Conservation (phyloP, 2,888 invertebrate genomes). For the Acleris laterana region DNA sequence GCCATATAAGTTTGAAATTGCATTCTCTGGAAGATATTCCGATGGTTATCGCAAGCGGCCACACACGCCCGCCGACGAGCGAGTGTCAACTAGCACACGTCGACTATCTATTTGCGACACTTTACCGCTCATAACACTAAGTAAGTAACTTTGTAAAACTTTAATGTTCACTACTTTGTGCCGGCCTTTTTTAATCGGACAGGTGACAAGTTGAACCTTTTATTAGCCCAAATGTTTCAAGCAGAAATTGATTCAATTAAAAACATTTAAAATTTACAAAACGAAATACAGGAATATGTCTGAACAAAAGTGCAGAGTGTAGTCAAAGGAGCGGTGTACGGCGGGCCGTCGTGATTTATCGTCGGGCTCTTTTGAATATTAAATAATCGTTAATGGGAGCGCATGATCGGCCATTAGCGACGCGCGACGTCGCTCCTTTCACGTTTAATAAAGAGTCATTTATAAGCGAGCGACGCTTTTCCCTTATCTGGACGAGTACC, state of each 20-base stretch:
- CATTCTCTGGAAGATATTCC: slow-evolving; percentile 63
- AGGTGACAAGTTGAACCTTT: slow-evolving; percentile 14
- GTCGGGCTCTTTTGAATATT: slow-evolving; percentile 83
- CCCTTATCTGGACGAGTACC: slow-evolving; percentile 78
- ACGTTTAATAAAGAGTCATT: slow-evolving; percentile 85
- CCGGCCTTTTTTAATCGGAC: slow-evolving; percentile 27
- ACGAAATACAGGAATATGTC: slow-evolving; percentile 53
- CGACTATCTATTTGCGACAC: slow-evolving; percentile 70
- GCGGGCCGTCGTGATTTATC: slow-evolving; percentile 82
- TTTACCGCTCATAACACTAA: slow-evolving; percentile 64
- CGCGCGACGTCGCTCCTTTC: slow-evolving; percentile 80
- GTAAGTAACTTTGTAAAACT: slow-evolving; percentile 61
- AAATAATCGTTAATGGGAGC: slow-evolving; percentile 85
- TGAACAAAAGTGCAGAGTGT: slow-evolving; percentile 78
- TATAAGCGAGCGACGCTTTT: slow-evolving; percentile 82
- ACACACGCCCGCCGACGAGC: slow-evolving; percentile 63
- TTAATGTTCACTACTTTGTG: slow-evolving; percentile 50
- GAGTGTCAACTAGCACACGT: slow-evolving; percentile 65
- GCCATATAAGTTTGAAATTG: slow-evolving; percentile 70
- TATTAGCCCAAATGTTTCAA: slow-evolving; percentile 24
- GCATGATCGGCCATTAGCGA: slow-evolving; percentile 84
- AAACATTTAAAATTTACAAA: slow-evolving; percentile 56
- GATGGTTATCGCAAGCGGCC: slow-evolving; percentile 69
- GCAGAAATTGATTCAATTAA: slow-evolving; percentile 42
- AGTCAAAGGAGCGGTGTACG: slow-evolving; percentile 71